Evolutionary conservation across 2,888 invertebrate genomes (phyloP).

Genomic region (Halictus quadricinctus): DNA sequence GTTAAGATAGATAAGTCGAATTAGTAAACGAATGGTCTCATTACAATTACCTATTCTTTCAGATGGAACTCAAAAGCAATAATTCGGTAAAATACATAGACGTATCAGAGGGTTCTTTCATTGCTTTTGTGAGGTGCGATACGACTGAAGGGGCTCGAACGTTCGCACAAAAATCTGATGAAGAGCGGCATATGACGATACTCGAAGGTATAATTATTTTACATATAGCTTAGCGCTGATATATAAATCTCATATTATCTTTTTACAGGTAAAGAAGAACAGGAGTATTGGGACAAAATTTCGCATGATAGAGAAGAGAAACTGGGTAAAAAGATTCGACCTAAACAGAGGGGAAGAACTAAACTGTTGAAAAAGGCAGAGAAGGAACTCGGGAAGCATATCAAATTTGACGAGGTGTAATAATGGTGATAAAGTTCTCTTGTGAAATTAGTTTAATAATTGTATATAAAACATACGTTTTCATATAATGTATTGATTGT

Average conservation of each 20-base stretch:
- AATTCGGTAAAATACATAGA: conserved; percentile 91
- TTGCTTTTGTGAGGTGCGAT: conserved; percentile 88
- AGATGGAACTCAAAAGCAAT: conserved; percentile 86
- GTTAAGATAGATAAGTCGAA: neutral
- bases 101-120: conserved; percentile 87
- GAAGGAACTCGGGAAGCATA: conserved; percentile 88
- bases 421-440: neutral
- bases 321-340: conserved; percentile 81
- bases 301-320: conserved; percentile 85
- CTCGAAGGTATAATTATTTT: conserved; percentile 80
- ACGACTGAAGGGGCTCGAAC: conserved; percentile 83
- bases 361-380: conserved; percentile 86
- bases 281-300: conserved; percentile 92
- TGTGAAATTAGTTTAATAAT: conserved; percentile 19
- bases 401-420: conserved; percentile 86
- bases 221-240: conserved; percentile 73
- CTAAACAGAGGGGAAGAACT: conserved; percentile 85
- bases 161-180: conserved; percentile 77
- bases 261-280: conserved; percentile 87
- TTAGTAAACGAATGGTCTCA: neutral
- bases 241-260: conserved; percentile 75
- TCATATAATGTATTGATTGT: conserved; percentile 24
- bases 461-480: conserved; percentile 38
- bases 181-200: conserved; percentile 78
- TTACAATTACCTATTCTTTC: conserved; percentile 70